A percentile compares a stretch with the other conserved stretches of the same genome.
These are phyloP conservation scores for Tringa solitaria DNA, from an alignment of 2,113 vertebrate species.

Conservation along the genomic window DNA sequence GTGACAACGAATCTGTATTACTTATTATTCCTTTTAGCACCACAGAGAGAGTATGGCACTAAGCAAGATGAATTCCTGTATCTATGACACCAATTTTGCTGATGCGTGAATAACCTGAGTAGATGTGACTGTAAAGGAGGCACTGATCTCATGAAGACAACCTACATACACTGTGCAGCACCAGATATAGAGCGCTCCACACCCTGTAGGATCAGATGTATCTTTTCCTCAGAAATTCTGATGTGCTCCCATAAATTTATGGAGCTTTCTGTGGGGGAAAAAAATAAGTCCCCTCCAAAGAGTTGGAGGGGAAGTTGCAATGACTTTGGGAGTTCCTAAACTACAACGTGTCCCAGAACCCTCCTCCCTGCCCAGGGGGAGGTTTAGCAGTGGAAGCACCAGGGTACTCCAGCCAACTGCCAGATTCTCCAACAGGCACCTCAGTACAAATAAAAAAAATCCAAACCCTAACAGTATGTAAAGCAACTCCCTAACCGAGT, in stretches of 20 bases:
- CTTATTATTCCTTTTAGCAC: conserved; percentile 38
- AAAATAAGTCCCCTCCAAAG: background rate
- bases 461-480: background rate
- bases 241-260: background rate
- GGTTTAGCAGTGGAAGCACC: background rate
- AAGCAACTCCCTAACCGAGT: background rate
- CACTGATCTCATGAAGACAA: background rate
- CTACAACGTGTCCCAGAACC: background rate
- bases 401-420: background rate
- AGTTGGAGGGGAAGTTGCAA: too few species aligned
- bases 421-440: background rate
- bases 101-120: background rate
- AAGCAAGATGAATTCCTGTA: background rate
- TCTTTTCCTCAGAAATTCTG: background rate
- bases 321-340: background rate
- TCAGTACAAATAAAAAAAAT: too few species aligned
- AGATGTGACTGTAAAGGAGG: background rate
- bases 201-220: background rate
- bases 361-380: background rate
- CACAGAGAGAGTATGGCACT: background rate
- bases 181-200: background rate
- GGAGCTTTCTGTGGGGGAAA: background rate
- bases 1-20: conserved; percentile 2
- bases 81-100: background rate
- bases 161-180: accelerated